Percentiles rank a stretch among this genome's conserved stretches.
These are phyloP conservation scores for Anastatus disparis DNA, from an alignment of 1,140 invertebrate genomes.

Conservation along the genomic window DNA sequence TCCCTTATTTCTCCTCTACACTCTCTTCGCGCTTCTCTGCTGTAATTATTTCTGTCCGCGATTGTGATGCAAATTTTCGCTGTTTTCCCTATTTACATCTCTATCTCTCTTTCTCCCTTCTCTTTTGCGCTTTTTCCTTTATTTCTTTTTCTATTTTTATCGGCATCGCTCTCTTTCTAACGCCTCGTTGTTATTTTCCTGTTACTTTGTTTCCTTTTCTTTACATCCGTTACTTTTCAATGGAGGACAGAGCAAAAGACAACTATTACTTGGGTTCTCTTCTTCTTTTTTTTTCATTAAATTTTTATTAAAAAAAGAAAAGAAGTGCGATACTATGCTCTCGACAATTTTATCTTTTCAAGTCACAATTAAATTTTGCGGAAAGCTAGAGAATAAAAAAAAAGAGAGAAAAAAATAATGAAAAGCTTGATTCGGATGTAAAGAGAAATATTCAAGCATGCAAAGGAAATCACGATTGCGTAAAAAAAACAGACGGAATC, in stretches of 20 bases:
- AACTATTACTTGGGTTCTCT: not conserved
- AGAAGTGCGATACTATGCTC: not conserved
- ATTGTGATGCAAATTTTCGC: constrained; percentile 66
- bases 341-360: not conserved
- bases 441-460: not conserved
- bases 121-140: constrained; percentile 35
- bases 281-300: constrained; percentile 9
- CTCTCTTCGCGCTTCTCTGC: constrained; percentile 54
- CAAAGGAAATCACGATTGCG: too few species aligned
- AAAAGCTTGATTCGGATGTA: not conserved
- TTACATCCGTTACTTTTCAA: too few species aligned
- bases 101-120: constrained; percentile 33
- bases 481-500: not conserved
- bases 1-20: constrained; percentile 11
- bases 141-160: not conserved
- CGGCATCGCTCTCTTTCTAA: not conserved
- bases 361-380: constrained; percentile 11
- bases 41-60: constrained; percentile 65
- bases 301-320: not conserved
- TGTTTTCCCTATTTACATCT: constrained; percentile 55
- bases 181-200: constrained; percentile 24
- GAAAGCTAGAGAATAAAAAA: not conserved
- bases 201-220: too few species aligned
- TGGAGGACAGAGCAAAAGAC: not conserved
- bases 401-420: not conserved